phyloP scores from a whole-genome alignment of 2,888 invertebrate genomes.

The Panorpa germanica region DNA sequence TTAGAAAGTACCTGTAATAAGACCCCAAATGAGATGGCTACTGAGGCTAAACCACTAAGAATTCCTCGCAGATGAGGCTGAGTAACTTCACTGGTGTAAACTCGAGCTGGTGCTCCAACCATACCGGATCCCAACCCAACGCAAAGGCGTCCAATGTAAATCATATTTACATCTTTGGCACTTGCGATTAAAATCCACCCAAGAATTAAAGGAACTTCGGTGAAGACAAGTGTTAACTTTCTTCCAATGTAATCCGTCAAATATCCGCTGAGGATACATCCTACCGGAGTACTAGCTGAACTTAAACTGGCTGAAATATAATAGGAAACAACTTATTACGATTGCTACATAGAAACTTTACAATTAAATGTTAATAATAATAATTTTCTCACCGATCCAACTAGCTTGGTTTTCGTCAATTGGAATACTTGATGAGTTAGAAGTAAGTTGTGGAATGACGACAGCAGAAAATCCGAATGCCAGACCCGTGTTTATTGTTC shows the following conservation, averaged over 20 bases:
- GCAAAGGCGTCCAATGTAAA: slow-evolving; percentile 40
- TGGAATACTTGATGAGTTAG: slow-evolving; percentile 27
- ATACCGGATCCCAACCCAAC: slow-evolving; percentile 53
- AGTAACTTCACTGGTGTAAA: slow-evolving; percentile 51
- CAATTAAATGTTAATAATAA: too few relatives aligned
- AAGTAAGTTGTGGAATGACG: slow-evolving; percentile 37
- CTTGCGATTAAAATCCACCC: slow-evolving; percentile 45
- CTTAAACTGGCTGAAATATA: slow-evolving; percentile 38
- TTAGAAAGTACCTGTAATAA: slow-evolving; percentile 26
- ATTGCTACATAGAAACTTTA: too few relatives aligned
- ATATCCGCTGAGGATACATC: slow-evolving; percentile 49
- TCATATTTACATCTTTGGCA: slow-evolving; percentile 36
- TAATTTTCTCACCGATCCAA: slow-evolving; percentile 50
- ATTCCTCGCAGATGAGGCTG: slow-evolving; percentile 58
- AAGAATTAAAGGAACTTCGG: slow-evolving; percentile 43
- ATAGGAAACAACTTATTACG: slow-evolving; percentile 4
- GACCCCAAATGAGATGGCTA: slow-evolving; percentile 53
- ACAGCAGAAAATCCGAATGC: slow-evolving; percentile 51
- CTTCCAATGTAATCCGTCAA: slow-evolving; percentile 50
- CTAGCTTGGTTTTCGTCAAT: slow-evolving; percentile 36
- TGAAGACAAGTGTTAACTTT: slow-evolving; percentile 38
- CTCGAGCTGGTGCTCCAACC: slow-evolving; percentile 50
- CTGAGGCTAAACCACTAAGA: slow-evolving; percentile 49
- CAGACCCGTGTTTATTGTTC: slow-evolving; percentile 51
- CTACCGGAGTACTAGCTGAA: slow-evolving; percentile 45